Conservation (phyloP, 2,113 vertebrate genomes). For the Dasyurus viverrinus region DNA sequence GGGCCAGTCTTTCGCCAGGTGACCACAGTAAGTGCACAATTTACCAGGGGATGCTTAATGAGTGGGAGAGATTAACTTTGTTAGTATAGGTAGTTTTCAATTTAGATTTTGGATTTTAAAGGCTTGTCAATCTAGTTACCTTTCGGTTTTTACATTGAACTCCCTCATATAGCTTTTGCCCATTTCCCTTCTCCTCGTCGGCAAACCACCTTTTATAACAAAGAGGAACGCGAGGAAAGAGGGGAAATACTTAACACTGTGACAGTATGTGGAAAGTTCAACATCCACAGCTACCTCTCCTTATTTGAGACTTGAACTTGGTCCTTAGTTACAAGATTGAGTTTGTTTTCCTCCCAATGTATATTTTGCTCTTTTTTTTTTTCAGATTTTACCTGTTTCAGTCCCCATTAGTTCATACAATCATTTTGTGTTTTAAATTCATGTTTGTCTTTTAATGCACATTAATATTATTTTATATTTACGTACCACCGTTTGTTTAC, state of each 20-base stretch:
- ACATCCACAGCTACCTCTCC: not conserved
- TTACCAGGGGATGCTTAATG: not conserved
- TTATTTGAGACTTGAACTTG: not conserved
- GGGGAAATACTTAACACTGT: not conserved
- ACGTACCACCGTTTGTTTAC: not conserved
- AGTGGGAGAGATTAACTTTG: not conserved
- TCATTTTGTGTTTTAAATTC: not conserved
- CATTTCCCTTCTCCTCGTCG: not conserved
- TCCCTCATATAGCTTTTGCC: not conserved
- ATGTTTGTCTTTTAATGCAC: not conserved
- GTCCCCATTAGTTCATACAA: not conserved
- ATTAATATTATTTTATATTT: not conserved
- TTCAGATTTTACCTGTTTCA: not conserved
- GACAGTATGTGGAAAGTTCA: not conserved
- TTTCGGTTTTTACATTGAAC: not conserved
- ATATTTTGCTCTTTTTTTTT: not conserved
- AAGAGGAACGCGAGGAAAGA: not conserved
- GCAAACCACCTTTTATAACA: not conserved
- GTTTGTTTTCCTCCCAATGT: not conserved
- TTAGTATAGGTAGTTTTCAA: not conserved
- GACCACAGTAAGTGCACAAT: not conserved
- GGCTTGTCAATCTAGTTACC: not conserved
- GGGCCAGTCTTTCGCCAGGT: not conserved
- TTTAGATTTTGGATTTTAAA: not conserved
- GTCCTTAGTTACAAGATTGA: not conserved